Evolutionary conservation across 2,113 vertebrate species (phyloP).

Genomic region (Malurus melanocephalus): DNA sequence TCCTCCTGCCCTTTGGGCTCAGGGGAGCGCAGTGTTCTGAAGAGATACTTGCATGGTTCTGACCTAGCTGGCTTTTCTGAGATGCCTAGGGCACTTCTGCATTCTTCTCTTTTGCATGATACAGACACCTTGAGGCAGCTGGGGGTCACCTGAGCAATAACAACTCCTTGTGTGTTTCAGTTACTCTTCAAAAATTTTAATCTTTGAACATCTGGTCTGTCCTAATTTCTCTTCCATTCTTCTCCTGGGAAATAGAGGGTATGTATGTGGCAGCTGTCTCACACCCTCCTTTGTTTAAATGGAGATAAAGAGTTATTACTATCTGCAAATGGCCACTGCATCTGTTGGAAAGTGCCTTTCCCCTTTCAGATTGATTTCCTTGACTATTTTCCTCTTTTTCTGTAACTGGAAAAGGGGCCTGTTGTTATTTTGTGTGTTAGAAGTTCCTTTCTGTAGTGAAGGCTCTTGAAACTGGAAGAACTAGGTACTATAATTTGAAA

Average conservation of each 20-base stretch:
- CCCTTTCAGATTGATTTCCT: not conserved
- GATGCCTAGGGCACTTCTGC: not conserved
- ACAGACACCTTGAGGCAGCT: not conserved
- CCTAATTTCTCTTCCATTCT: constrained; percentile 17
- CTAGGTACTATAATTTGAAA: not conserved
- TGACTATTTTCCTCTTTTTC: not conserved
- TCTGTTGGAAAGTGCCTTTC: not conserved
- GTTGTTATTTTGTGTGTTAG: not conserved
- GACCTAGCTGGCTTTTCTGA: not conserved
- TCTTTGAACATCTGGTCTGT: constrained; percentile 18
- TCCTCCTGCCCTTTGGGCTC: not conserved
- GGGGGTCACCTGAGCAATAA: not conserved
- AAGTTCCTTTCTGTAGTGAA: not conserved
- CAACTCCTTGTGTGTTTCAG: not conserved
- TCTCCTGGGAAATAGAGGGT: constrained; percentile 18
- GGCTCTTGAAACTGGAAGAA: not conserved
- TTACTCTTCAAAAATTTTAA: constrained; percentile 8
- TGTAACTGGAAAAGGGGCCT: not conserved
- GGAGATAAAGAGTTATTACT: not conserved
- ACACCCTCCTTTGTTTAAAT: not conserved
- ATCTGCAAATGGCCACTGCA: not conserved
- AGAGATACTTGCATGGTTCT: not conserved
- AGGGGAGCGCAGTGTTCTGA: not conserved
- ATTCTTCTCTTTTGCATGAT: not conserved
- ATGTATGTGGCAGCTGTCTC: not conserved